A percentile compares a stretch with the other conserved stretches of the same genome.
Conservation (phyloP, 2,797 vertebrate species). For the Linurgus olivaceus region DNA sequence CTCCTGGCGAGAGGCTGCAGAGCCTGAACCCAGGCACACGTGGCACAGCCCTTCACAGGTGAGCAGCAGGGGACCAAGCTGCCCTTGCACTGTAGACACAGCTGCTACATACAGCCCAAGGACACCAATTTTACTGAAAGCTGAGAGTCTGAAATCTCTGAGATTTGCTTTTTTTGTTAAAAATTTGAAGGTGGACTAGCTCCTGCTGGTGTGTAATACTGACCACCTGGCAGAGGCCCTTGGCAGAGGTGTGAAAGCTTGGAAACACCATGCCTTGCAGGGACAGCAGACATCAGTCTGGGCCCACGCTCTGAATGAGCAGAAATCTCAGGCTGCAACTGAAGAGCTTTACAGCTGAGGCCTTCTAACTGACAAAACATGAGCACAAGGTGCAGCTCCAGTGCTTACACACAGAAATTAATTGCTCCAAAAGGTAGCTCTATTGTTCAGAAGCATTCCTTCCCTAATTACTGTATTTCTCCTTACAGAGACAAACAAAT, state of each 20-base stretch:
- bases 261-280: neutral
- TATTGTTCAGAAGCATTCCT: conserved; percentile 20
- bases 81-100: neutral
- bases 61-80: neutral
- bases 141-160: neutral
- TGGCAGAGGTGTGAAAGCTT: neutral
- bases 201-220: neutral
- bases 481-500: conserved; percentile 12
- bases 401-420: neutral
- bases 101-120: neutral
- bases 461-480: neutral
- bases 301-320: neutral
- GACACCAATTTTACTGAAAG: neutral
- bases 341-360: neutral
- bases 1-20: neutral
- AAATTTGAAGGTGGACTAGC: neutral
- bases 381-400: neutral
- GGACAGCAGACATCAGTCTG: neutral
- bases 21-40: neutral
- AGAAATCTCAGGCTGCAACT: neutral
- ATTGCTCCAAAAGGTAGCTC: conserved; percentile 17
- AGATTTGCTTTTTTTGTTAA: neutral
- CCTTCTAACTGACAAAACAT: neutral
- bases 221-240: rapidly evolving
- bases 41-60: neutral